phyloP scores from a whole-genome alignment of 2,797 vertebrate species.

The Cirrhinus mrigala region DNA sequence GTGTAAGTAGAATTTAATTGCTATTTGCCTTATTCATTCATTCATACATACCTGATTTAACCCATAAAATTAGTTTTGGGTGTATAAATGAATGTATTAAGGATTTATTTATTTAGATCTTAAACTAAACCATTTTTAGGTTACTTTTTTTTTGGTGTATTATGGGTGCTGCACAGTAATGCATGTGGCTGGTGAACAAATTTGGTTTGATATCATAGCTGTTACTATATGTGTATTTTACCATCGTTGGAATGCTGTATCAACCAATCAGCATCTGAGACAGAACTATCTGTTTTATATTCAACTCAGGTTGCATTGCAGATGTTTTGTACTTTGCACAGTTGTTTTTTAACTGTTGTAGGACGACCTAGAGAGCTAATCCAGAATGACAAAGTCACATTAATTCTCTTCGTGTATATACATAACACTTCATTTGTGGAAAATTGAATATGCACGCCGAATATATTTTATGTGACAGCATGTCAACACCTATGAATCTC shows the following conservation, averaged over 20 bases:
- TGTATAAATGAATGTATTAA: not conserved
- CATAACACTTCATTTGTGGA: not conserved
- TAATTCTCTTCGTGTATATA: not conserved
- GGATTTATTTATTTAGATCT: no score
- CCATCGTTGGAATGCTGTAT: not conserved
- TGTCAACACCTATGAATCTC: conserved; percentile 14
- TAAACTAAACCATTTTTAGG: no score
- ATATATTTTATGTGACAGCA: conserved; percentile 27
- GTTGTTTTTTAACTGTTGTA: not conserved
- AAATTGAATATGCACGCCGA: not conserved
- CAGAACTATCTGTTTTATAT: not conserved
- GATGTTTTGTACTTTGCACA: not conserved
- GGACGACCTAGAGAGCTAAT: not conserved
- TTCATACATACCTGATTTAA: no score
- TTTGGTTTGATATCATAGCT: not conserved
- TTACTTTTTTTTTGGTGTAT: not conserved
- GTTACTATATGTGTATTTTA: not conserved
- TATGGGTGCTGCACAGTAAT: not conserved
- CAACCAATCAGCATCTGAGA: not conserved
- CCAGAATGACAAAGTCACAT: not conserved
- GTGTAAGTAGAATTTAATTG: no score
- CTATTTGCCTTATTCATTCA: no score
- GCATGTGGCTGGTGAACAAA: not conserved
- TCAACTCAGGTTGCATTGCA: not conserved
- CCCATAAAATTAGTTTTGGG: no score